These are phyloP conservation scores for Anguilla anguilla DNA, from an alignment of 2,797 vertebrate species.

Conservation along the genomic window DNA sequence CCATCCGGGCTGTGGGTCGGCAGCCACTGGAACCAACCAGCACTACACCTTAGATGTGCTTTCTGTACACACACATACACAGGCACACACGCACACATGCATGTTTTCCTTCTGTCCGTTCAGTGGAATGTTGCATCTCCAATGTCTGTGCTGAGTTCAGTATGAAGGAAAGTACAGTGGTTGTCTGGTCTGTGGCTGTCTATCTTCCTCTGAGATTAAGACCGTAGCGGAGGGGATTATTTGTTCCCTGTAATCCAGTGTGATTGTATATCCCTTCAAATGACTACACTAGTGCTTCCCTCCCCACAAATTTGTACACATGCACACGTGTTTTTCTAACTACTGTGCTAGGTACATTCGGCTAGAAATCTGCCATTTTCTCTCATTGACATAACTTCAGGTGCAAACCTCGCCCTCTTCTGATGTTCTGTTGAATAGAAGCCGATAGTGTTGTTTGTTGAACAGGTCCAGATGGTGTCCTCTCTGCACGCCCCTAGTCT, in stretches of 20 bases:
- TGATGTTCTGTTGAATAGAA: neutral
- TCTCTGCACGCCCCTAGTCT: neutral
- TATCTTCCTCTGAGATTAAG: neutral
- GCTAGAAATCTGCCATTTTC: neutral
- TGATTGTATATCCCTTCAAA: neutral
- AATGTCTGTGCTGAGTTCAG: neutral
- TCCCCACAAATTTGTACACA: neutral
- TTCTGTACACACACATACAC: neutral
- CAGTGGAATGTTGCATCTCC: neutral
- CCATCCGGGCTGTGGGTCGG: neutral
- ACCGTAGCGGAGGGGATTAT: neutral
- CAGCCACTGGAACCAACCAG: too few species aligned
- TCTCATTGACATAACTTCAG: neutral
- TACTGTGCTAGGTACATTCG: neutral
- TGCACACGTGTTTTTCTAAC: neutral
- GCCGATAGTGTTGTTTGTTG: neutral
- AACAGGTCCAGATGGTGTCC: neutral
- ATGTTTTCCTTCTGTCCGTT: conserved; percentile 24
- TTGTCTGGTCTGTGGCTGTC: neutral
- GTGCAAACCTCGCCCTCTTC: neutral
- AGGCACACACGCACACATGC: neutral
- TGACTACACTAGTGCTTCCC: neutral
- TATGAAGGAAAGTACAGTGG: neutral
- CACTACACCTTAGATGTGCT: neutral
- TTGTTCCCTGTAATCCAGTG: neutral